Conservation (phyloP, 2,113 vertebrate genomes). For the Oxygymnocypris stewartii region DNA sequence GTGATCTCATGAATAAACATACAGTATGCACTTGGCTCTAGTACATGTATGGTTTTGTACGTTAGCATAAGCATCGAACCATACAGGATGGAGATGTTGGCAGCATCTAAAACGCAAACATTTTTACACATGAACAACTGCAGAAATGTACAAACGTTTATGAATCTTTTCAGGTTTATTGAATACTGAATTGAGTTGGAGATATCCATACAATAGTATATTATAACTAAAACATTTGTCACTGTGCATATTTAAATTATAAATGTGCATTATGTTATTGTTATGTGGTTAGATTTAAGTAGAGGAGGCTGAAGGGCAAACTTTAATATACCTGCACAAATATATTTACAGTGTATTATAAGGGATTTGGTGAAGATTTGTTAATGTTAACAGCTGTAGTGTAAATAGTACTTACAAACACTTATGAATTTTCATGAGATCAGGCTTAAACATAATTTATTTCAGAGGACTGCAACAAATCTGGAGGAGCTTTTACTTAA, state of each 20-base stretch:
- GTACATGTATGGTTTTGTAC: background rate
- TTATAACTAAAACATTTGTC: background rate
- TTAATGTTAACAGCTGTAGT: background rate
- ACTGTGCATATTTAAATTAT: background rate
- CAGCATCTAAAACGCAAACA: background rate
- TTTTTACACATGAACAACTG: background rate
- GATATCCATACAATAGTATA: background rate
- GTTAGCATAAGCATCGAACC: background rate
- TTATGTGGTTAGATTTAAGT: background rate
- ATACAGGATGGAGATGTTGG: background rate
- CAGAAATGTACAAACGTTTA: background rate
- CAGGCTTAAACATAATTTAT: background rate
- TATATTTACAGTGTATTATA: background rate
- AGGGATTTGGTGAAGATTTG: background rate
- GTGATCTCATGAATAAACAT: background rate
- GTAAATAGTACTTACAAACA: background rate
- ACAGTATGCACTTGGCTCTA: background rate
- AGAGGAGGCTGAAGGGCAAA: background rate
- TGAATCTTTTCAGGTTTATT: background rate
- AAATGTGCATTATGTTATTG: background rate
- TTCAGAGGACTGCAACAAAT: background rate
- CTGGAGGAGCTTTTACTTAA: background rate
- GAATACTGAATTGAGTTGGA: background rate
- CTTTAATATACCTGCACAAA: background rate
- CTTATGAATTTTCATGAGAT: background rate